A percentile compares a stretch with the other conserved stretches of the same genome.
phyloP scores from a whole-genome alignment of 2,113 vertebrate species.

The Pseudonaja textilis region DNA sequence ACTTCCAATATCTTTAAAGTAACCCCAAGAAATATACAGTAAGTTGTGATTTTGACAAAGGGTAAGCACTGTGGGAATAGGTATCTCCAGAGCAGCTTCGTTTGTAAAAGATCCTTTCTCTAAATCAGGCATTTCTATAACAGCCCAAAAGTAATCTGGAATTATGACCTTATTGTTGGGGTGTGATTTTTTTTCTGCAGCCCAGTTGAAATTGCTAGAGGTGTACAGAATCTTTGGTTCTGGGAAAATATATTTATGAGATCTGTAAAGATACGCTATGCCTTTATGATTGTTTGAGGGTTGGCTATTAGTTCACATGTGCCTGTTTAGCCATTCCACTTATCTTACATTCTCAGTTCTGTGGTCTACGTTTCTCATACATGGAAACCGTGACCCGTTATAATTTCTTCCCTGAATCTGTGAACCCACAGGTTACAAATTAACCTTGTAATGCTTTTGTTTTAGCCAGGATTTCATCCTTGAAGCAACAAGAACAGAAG shows the following conservation, averaged over 20 bases:
- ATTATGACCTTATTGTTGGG: not conserved
- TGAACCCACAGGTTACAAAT: too few relatives aligned
- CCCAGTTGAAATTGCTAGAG: not conserved
- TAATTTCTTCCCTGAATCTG: not conserved
- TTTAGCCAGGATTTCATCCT: not conserved
- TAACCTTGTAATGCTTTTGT: not conserved
- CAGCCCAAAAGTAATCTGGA: not conserved
- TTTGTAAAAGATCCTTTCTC: not conserved
- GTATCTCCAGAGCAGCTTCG: not conserved
- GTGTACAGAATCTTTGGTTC: not conserved
- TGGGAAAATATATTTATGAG: not conserved
- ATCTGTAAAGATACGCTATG: not conserved
- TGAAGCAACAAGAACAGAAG: not conserved
- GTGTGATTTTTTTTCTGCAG: not conserved
- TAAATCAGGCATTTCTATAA: not conserved
- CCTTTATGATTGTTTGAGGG: not conserved
- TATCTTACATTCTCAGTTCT: not conserved
- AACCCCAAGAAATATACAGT: not conserved
- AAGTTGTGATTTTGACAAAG: not conserved
- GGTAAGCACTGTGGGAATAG: not conserved
- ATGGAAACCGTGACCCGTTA: not conserved
- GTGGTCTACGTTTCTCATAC: not conserved
- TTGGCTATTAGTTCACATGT: not conserved
- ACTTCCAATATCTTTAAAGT: not conserved
- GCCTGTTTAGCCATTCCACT: not conserved